These are phyloP conservation scores for Melanerpes aurifrons DNA, from an alignment of 2,113 vertebrate genomes.

Conservation along the genomic window DNA sequence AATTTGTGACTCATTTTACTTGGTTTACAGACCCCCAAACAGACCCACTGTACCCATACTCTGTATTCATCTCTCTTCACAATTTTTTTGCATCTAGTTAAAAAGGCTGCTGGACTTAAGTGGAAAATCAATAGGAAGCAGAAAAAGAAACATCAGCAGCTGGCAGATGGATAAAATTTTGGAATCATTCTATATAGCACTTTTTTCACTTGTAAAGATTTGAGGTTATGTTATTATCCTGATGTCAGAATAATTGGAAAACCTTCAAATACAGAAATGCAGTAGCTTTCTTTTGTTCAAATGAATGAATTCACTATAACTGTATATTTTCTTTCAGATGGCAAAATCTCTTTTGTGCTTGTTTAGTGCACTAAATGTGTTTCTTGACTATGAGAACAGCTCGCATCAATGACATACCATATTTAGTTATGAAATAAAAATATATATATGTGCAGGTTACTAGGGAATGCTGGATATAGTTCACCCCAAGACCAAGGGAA, in stretches of 20 bases:
- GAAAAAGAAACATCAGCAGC: conserved; percentile 3
- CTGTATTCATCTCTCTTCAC: not conserved
- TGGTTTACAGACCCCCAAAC: not conserved
- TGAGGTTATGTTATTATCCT: not conserved
- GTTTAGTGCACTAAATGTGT: not conserved
- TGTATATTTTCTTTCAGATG: not conserved
- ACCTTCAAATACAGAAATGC: not conserved
- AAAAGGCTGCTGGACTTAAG: not conserved
- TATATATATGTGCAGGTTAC: not conserved
- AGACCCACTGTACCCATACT: not conserved
- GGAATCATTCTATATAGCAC: not conserved
- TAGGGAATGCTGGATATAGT: not conserved
- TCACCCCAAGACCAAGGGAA: not conserved
- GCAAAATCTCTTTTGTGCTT: not conserved
- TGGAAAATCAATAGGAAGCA: conserved; percentile 37
- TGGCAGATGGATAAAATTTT: not conserved
- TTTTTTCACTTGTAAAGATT: conserved; percentile 12
- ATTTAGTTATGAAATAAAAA: not conserved
- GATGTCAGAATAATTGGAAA: not conserved
- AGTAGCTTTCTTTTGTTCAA: not conserved
- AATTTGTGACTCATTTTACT: not conserved
- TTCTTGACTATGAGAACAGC: not conserved
- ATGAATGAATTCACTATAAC: not conserved
- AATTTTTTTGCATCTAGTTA: not conserved
- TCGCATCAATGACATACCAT: not conserved